Base-by-base conservation (phyloP, 1,140 invertebrate species). In the Anadara kagoshimensis region DNA sequence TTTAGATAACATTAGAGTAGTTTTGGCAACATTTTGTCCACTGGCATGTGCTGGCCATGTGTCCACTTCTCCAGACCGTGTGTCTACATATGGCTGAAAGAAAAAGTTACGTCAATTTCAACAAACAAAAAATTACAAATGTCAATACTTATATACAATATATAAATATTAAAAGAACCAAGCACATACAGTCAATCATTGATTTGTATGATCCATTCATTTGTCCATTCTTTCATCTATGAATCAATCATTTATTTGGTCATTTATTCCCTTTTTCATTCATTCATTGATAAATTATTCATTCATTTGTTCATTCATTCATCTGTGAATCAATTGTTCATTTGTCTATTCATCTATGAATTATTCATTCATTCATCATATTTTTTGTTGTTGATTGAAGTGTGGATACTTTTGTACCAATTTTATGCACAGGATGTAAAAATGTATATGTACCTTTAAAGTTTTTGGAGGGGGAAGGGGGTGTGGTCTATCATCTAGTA, bases 21-120 rank as follows among this genome's bases (percentile, higher is more conserved):
- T 76, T 16, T 78, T 63, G 1, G 82, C 75, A 4, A 81, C 68
- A 24, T 76, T 76, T 56, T 86, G 84, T 49, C 85, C 83, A 71
- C 86, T 85, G 20, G 88, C 86, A 83, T 89, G 86, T 11, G 88
- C 87, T 61, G 88, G 88, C 88, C 88, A 89, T 36, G 85, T 85
- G 68, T 89, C 88, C n/a, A 89, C 69, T 56, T 82, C 82, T 11
- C 87, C 88, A 45, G 86, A 79, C 67, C 79, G 79, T 62, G 84
- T 87, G 68, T 88, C 87, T 14, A 86, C 79, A 79, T 84, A 85
- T 7, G 86, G 86, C 87, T 89, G 69, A 49, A 79, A 77, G 73
- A n/a, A 16, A 54, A 53, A 44, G 16, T 22, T 10, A 67, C 22
- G 36, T 41, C 7, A 26, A 51, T 16, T 41, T n/a, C 0, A 61